Conservation (phyloP, 2,888 invertebrate species). For the Pilophorus perplexus region DNA sequence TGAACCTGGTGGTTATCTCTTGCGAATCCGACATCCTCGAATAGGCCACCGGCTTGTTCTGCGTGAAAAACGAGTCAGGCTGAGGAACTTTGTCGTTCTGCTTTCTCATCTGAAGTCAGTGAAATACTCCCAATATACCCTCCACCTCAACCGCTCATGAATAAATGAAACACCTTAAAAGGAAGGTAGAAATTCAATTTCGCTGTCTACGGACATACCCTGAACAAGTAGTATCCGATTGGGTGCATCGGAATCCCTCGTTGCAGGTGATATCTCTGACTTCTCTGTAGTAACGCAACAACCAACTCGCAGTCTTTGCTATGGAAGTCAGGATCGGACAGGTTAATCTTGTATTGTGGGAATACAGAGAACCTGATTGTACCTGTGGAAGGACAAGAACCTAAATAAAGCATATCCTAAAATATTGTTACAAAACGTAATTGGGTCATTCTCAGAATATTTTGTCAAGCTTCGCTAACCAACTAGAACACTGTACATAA, state of each 20-base stretch:
- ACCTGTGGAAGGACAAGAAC: background rate
- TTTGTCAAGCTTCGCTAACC: too few species aligned
- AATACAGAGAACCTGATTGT: slow-evolving; percentile 1
- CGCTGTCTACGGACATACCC: background rate
- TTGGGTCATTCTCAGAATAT: too few species aligned
- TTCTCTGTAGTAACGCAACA: slow-evolving; percentile 8
- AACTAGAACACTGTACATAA: too few species aligned
- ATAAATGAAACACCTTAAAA: background rate
- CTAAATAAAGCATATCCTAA: too few species aligned
- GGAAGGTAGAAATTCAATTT: background rate
- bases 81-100: background rate
- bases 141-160: background rate
- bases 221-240: slow-evolving; percentile 17
- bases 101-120: background rate
- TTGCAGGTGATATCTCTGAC: slow-evolving; percentile 13
- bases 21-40: slow-evolving; percentile 13
- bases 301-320: slow-evolving; percentile 10
- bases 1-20: slow-evolving; percentile 7
- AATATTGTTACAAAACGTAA: too few species aligned
- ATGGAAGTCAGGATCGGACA: background rate
- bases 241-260: slow-evolving; percentile 6
- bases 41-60: background rate
- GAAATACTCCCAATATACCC: background rate
- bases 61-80: slow-evolving; percentile 5
- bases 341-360: slow-evolving; percentile 11